A percentile compares a stretch with the other conserved stretches of the same genome.
These are phyloP conservation scores for Tenthredo amoena DNA, from an alignment of 2,888 invertebrate genomes.

Conservation along the genomic window DNA sequence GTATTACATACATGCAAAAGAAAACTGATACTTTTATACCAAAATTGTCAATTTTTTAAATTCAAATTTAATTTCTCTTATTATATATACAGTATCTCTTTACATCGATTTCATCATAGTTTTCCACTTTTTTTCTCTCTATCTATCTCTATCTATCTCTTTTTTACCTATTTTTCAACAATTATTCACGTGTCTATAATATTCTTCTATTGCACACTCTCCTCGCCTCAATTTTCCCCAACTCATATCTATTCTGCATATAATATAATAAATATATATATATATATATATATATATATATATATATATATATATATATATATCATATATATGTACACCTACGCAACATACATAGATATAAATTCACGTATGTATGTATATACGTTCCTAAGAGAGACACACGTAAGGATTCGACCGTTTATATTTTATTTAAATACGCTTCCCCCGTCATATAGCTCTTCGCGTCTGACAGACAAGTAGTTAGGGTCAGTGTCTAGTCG, in stretches of 20 bases:
- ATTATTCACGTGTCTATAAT: neutral
- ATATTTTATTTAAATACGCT: neutral
- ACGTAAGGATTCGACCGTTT: neutral
- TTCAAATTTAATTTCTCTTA: neutral
- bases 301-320: neutral
- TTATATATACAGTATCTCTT: neutral
- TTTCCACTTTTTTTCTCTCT: neutral
- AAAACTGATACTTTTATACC: neutral
- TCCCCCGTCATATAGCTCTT: neutral
- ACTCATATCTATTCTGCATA: neutral
- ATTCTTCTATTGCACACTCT: neutral
- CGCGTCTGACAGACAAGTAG: slow-evolving; percentile 25
- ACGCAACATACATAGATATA: too few relatives aligned
- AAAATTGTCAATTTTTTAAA: neutral
- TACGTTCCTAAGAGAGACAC: neutral
- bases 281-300: too few relatives aligned
- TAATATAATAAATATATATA: neutral
- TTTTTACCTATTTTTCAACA: neutral
- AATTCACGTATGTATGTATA: too few relatives aligned
- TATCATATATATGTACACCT: neutral
- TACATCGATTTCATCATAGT: neutral
- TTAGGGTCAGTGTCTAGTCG: slow-evolving; percentile 52
- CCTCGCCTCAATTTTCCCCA: neutral
- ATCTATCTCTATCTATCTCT: neutral
- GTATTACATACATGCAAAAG: neutral